phyloP scores from a whole-genome alignment of 53 echinoderm and acorn worm species.

The Mesocentrotus franciscanus region DNA sequence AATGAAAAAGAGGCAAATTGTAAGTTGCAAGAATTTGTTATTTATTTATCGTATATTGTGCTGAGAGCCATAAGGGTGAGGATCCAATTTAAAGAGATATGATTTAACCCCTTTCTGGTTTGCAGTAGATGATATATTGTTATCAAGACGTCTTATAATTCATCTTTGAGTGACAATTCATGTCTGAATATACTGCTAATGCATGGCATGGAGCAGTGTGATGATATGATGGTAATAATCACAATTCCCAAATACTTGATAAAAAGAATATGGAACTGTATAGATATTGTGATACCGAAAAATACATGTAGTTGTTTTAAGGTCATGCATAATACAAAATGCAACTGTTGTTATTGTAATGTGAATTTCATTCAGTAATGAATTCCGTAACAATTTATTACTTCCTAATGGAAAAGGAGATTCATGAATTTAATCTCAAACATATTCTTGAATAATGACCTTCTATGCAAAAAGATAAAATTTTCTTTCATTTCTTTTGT shows the following conservation, averaged over 20 bases:
- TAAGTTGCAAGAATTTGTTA: not conserved
- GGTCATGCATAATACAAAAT: not conserved
- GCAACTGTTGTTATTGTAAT: not conserved
- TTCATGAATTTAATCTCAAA: not conserved
- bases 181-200: not conserved
- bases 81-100: not conserved
- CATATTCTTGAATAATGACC: not conserved
- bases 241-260: not conserved
- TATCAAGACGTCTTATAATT: not conserved
- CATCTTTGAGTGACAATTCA: too few relatives aligned
- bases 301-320: not conserved
- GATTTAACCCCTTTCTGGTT: not conserved
- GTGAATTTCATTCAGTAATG: not conserved
- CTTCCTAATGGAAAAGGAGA: not conserved
- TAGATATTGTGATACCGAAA: not conserved
- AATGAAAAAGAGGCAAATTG: not conserved
- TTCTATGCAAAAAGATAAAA: not conserved
- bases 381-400: not conserved
- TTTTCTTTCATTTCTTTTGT: not conserved
- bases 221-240: not conserved
- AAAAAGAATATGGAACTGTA: not conserved
- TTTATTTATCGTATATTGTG: not conserved
- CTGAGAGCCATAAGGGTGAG: not conserved
- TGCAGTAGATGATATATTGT: too few relatives aligned
- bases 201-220: not conserved